These are phyloP conservation scores for Crypturellus undulatus DNA, from an alignment of 2,113 vertebrate genomes.

Conservation along the genomic window DNA sequence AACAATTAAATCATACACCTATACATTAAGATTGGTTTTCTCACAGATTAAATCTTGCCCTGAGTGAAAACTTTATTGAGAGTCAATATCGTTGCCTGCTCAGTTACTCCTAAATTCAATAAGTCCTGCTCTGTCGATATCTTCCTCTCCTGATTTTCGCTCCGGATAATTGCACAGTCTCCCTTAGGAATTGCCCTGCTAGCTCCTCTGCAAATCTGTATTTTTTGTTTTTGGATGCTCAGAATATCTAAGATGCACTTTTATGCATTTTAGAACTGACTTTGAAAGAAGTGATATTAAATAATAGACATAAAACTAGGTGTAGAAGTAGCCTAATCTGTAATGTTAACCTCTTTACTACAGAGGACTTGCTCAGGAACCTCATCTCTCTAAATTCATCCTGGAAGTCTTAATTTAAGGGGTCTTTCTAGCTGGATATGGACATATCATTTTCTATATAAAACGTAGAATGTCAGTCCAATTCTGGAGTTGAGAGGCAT, in stretches of 20 bases:
- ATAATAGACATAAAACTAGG: not conserved
- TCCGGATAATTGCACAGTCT: not conserved
- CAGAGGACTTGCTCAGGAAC: not conserved
- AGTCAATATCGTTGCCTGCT: not conserved
- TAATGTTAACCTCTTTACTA: not conserved
- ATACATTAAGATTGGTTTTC: constrained; percentile 17
- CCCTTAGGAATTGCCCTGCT: not conserved
- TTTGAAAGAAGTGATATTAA: not conserved
- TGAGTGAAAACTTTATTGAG: constrained; percentile 2
- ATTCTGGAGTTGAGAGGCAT: not conserved
- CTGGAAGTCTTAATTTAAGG: not conserved
- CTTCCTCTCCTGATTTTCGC: not conserved
- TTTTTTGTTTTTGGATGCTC: not conserved
- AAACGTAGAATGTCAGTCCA: not conserved
- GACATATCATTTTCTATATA: not conserved
- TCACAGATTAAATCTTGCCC: not conserved
- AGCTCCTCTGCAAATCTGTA: not conserved
- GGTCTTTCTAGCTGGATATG: not conserved
- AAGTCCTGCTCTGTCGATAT: not conserved
- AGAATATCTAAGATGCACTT: not conserved
- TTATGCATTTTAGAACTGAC: constrained; percentile 6
- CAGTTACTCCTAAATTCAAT: constrained; percentile 36
- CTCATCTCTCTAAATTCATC: not conserved
- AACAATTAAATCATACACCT: not conserved
- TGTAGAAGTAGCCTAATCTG: not conserved